Conservation (phyloP, 2,888 invertebrate genomes). For the Penaeus monodon region DNA sequence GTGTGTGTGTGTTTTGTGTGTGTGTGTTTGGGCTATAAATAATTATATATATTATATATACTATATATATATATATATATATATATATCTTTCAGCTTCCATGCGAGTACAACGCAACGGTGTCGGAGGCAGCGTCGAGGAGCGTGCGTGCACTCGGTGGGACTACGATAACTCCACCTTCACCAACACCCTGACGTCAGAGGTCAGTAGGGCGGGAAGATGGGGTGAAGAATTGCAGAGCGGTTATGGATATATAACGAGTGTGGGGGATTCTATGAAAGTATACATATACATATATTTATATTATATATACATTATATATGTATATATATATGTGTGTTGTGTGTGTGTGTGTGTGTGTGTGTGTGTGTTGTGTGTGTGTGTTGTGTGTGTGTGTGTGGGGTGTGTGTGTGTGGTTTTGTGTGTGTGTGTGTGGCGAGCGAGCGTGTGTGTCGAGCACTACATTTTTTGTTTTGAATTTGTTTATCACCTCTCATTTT, state of each 20-base stretch:
- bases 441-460: too few species aligned
- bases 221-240: too few species aligned
- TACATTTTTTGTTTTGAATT: neutral
- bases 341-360: neutral
- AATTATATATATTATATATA: neutral
- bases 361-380: neutral
- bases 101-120: too few species aligned
- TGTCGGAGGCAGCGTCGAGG: too few species aligned
- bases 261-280: slow-evolving; percentile 1
- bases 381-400: neutral
- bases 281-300: slow-evolving; percentile 34
- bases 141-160: too few species aligned
- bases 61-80: neutral
- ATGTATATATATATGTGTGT: neutral
- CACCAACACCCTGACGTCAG: too few species aligned
- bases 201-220: too few species aligned
- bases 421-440: neutral
- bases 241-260: neutral
- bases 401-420: slow-evolving; percentile 2
- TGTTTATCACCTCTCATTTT: too few species aligned
- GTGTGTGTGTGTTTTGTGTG: too few species aligned
- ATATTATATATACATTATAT: slow-evolving; percentile 13
- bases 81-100: too few species aligned
- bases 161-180: too few species aligned
- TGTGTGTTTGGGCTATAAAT: too few species aligned